Percentiles rank a stretch among this genome's conserved stretches.
Conservation (phyloP, 2,113 vertebrate genomes). For the Sebastes fasciatus region DNA sequence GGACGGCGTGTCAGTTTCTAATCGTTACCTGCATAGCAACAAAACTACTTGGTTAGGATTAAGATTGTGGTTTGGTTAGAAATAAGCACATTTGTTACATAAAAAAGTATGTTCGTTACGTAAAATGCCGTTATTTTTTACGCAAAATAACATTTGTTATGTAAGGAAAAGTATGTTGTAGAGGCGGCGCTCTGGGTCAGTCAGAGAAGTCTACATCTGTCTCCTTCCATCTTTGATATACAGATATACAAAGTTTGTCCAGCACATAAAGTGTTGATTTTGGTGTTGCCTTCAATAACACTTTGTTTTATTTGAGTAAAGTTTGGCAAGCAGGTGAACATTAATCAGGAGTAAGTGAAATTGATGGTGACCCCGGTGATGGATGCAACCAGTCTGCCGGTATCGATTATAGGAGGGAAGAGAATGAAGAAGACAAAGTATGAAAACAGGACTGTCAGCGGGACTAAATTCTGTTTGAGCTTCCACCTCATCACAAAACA, state of each 20-base stretch:
- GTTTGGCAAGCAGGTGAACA: background rate
- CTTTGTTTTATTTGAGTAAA: background rate
- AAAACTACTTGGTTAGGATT: too few relatives aligned
- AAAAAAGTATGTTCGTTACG: too few relatives aligned
- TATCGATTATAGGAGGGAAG: background rate
- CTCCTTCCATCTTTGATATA: background rate
- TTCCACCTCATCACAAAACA: constrained; percentile 12
- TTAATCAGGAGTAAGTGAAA: background rate
- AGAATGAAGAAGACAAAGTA: background rate
- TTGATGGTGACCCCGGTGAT: background rate
- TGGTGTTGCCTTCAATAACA: background rate
- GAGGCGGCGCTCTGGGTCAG: background rate
- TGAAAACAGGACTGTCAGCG: background rate
- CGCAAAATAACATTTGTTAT: too few relatives aligned
- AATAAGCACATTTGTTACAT: too few relatives aligned
- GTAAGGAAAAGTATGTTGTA: too few relatives aligned
- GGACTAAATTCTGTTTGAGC: background rate
- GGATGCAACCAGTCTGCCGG: background rate
- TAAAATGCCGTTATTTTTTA: too few relatives aligned
- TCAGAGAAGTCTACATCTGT: background rate
- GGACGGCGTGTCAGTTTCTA: too few relatives aligned
- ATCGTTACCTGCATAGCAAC: too few relatives aligned
- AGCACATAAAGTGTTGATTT: too few relatives aligned
- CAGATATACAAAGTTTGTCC: background rate
- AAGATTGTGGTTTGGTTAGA: too few relatives aligned